phyloP scores from a whole-genome alignment of 2,113 vertebrate species.

The Oceanodroma tethys region DNA sequence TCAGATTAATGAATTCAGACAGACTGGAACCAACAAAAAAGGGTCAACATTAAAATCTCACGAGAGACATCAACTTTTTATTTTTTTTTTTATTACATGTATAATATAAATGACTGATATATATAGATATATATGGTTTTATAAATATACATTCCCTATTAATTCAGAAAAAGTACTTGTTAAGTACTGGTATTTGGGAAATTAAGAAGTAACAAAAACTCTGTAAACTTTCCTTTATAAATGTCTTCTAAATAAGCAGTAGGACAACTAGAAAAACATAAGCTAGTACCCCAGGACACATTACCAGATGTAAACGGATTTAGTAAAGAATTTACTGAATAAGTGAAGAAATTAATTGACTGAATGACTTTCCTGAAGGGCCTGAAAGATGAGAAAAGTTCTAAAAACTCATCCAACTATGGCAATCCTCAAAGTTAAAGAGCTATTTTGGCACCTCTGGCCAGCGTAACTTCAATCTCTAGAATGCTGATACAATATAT shows the following conservation, averaged over 20 bases:
- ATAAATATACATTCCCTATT: neutral
- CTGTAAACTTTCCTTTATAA: neutral
- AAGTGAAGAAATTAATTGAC: neutral
- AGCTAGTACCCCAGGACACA: neutral
- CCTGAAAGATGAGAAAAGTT: neutral
- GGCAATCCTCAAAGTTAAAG: neutral
- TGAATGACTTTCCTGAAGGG: neutral
- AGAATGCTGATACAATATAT: neutral
- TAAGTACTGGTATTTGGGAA: neutral
- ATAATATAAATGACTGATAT: neutral
- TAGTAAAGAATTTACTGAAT: neutral
- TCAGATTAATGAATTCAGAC: neutral
- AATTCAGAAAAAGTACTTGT: neutral
- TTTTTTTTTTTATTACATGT: neutral
- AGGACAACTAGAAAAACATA: neutral
- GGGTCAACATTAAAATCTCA: neutral
- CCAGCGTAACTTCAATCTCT: neutral
- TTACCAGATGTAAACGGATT: neutral
- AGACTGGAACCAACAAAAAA: neutral
- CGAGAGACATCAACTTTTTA: neutral
- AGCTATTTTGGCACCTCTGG: neutral
- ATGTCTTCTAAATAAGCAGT: neutral
- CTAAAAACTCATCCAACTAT: neutral
- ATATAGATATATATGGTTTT: neutral
- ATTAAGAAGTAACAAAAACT: neutral